These are phyloP conservation scores for Athalia circularis DNA, from an alignment of 2,888 invertebrate species.

Conservation along the genomic window DNA sequence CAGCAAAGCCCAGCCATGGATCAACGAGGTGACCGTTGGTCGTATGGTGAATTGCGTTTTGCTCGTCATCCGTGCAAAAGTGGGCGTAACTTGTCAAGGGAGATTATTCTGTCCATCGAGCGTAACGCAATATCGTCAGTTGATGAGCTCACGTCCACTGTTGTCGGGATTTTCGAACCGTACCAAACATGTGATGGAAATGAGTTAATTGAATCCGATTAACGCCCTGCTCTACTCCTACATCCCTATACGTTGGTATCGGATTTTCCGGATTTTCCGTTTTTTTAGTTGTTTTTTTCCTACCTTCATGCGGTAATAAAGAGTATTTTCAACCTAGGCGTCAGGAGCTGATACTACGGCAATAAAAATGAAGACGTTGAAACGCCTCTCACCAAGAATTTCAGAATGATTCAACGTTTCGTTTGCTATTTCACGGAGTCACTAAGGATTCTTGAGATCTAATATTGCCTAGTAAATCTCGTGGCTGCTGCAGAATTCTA, in stretches of 20 bases:
- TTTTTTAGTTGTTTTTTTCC: too few relatives aligned
- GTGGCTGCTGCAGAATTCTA: conserved; percentile 7
- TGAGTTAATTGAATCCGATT: conserved; percentile 34
- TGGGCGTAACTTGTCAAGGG: conserved; percentile 8
- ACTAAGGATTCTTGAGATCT: background rate
- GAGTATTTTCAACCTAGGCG: background rate
- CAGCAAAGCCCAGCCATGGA: background rate
- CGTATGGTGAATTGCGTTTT: conserved; percentile 7
- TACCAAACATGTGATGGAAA: conserved; percentile 21
- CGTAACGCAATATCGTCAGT: background rate
- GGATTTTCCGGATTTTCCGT: too few relatives aligned
- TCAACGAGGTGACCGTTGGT: conserved; percentile 1
- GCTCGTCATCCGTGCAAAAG: background rate
- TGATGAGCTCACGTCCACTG: conserved; percentile 9
- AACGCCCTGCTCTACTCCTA: background rate
- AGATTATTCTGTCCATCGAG: background rate
- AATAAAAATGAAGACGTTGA: background rate
- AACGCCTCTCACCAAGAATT: background rate
- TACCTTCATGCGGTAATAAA: too few relatives aligned
- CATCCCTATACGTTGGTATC: too few relatives aligned
- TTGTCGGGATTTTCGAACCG: conserved; percentile 1
- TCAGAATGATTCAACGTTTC: conserved; percentile 27
- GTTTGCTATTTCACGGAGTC: conserved; percentile 1
- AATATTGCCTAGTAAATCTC: conserved; percentile 30
- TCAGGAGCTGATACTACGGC: background rate